These are phyloP conservation scores for Pseudomugil tenellus DNA, from an alignment of 2,797 vertebrate species.

Conservation along the genomic window DNA sequence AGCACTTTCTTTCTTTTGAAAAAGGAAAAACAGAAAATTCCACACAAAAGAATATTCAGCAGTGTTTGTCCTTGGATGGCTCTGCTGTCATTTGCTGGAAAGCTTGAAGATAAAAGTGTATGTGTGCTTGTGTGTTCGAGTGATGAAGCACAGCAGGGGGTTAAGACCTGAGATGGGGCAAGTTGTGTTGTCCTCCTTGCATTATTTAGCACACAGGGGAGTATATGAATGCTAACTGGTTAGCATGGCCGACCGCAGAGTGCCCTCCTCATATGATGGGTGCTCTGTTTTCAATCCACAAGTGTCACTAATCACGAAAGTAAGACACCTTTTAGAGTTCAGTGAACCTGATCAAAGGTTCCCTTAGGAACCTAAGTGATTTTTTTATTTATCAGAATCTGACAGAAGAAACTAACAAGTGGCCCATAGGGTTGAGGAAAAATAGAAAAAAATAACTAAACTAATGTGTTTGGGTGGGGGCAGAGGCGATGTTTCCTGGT, in stretches of 20 bases:
- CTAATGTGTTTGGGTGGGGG: not conserved
- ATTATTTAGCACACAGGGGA: constrained; percentile 73
- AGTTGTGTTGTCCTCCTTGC: constrained; percentile 74
- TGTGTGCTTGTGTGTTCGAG: constrained; percentile 17
- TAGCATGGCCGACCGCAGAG: constrained; percentile 30
- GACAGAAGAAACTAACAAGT: constrained; percentile 53
- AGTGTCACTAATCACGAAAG: constrained; percentile 10
- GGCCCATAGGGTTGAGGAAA: constrained; percentile 9
- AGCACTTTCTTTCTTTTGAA: constrained; percentile 66
- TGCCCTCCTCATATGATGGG: constrained; percentile 5
- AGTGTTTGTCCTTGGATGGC: constrained; percentile 62
- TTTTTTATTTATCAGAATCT: constrained; percentile 49
- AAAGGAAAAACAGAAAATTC: constrained; percentile 65
- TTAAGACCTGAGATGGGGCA: constrained; percentile 70
- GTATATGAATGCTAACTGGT: constrained; percentile 39
- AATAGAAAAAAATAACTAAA: not conserved
- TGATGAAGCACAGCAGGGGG: constrained; percentile 59
- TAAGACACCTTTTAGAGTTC: constrained; percentile 2
- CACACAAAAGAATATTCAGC: constrained; percentile 71
- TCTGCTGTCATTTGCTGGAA: constrained; percentile 47
- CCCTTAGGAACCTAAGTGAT: constrained; percentile 44
- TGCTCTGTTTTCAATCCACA: constrained; percentile 6
- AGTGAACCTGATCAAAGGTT: constrained; percentile 37
- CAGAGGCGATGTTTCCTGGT: constrained; percentile 59
- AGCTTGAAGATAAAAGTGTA: constrained; percentile 33